Conservation (phyloP, 1,140 invertebrate genomes). For the Leptestheria dahalacensis region DNA sequence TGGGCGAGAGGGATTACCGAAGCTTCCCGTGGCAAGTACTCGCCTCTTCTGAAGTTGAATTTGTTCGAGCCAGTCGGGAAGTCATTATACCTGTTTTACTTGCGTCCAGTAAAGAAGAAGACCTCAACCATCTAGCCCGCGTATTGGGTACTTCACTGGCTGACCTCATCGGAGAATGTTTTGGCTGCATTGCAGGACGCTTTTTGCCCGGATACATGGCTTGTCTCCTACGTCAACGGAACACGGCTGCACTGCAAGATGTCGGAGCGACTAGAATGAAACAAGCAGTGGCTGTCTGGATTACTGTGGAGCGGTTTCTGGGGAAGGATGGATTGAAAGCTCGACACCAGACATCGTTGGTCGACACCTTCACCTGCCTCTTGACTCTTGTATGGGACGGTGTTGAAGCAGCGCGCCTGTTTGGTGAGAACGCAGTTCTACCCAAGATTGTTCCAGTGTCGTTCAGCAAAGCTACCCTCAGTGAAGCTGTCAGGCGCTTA, state of each 20-base stretch:
- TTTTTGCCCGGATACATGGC: conserved; percentile 16
- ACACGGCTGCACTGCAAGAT: background rate
- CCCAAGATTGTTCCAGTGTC: background rate
- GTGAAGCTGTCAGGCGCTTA: background rate
- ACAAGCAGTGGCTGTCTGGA: background rate
- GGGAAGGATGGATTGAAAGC: background rate
- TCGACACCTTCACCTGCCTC: background rate
- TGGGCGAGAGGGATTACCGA: background rate
- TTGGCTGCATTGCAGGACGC: conserved; percentile 25
- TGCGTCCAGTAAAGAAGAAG: conserved; percentile 22
- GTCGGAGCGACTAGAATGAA: background rate
- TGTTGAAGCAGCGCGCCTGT: background rate
- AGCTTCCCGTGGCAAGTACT: conserved; percentile 10
- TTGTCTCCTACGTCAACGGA: background rate
- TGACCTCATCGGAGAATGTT: conserved; percentile 24
- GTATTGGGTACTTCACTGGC: conserved; percentile 17
- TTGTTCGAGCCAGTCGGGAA: conserved; percentile 30
- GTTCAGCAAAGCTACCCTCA: background rate
- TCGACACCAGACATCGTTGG: conserved; percentile 4
- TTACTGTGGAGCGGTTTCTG: background rate
- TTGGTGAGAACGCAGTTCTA: background rate
- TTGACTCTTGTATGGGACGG: background rate
- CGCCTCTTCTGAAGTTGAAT: conserved; percentile 18
- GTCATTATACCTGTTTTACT: conserved; percentile 27
- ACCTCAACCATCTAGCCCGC: conserved; percentile 23